Percentiles rank a stretch among this genome's conserved stretches.
These are phyloP conservation scores for Huso huso DNA, from an alignment of 2,797 vertebrate species.

Conservation along the genomic window DNA sequence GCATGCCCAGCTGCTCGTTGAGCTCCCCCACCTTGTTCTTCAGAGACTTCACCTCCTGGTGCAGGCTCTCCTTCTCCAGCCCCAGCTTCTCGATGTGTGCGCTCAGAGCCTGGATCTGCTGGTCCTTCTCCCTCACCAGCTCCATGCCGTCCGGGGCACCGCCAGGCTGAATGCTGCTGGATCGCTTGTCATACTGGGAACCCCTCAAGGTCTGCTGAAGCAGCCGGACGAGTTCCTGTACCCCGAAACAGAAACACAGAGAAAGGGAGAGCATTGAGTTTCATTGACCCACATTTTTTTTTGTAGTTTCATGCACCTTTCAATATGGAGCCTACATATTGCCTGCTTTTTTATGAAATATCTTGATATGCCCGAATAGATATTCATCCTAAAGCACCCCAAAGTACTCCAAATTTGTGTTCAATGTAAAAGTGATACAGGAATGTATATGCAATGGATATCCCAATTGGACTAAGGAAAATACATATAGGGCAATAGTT, in stretches of 20 bases:
- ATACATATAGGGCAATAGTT: too few species aligned
- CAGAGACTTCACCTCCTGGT: constrained; percentile 74
- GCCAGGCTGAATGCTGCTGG: constrained; percentile 37
- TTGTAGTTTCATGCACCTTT: background rate
- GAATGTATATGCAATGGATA: too few species aligned
- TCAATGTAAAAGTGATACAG: too few species aligned
- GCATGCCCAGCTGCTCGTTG: constrained; percentile 81
- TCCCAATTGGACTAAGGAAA: too few species aligned
- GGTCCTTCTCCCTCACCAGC: constrained; percentile 70
- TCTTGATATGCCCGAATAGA: too few species aligned
- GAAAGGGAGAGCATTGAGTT: constrained; percentile 12
- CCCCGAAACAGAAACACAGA: background rate
- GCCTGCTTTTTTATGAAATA: too few species aligned
- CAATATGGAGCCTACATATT: too few species aligned
- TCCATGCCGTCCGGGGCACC: constrained; percentile 47
- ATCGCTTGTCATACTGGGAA: constrained; percentile 74
- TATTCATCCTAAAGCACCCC: too few species aligned
- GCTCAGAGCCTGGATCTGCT: constrained; percentile 74
- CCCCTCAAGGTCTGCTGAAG: constrained; percentile 90
- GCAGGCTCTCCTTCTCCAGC: constrained; percentile 79
- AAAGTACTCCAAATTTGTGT: too few species aligned
- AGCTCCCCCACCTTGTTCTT: constrained; percentile 83
- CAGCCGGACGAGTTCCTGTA: constrained; percentile 85
- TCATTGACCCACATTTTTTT: constrained; percentile 19
- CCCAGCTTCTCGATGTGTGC: constrained; percentile 75